Conservation (phyloP, 2,888 invertebrate species). For the Tenthredo scrophulariae region DNA sequence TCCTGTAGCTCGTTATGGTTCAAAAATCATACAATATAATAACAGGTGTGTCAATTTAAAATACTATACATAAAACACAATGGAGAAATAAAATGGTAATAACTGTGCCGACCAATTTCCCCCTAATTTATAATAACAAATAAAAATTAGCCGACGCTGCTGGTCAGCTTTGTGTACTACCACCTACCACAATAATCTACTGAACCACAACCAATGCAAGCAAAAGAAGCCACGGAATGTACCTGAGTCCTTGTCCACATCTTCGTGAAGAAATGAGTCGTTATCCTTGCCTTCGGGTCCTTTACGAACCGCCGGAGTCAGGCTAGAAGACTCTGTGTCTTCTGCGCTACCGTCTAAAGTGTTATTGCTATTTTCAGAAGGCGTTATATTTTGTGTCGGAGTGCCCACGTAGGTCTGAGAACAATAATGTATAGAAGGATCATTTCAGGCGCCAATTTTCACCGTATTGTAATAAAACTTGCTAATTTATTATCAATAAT, state of each 20-base stretch:
- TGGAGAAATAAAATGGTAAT: not conserved
- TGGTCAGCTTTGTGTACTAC: conserved; percentile 46
- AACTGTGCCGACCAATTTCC: no score
- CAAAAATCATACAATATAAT: not conserved
- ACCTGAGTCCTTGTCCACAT: conserved; percentile 80
- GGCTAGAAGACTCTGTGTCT: conserved; percentile 70
- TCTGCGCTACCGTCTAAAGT: conserved; percentile 65
- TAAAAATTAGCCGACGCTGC: not conserved
- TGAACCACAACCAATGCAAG: conserved; percentile 74
- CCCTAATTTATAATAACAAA: not conserved
- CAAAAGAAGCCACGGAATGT: conserved; percentile 69
- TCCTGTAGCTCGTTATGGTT: no score
- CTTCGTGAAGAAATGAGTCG: conserved; percentile 83
- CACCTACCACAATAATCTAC: conserved; percentile 70
- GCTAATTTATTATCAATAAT: conserved; percentile 40
- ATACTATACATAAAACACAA: not conserved
- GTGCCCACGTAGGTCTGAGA: conserved; percentile 68
- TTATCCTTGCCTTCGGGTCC: conserved; percentile 92
- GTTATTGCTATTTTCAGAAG: conserved; percentile 67
- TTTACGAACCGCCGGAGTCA: conserved; percentile 80
- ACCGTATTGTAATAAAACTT: not conserved
- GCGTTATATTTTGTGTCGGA: conserved; percentile 65
- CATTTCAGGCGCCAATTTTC: not conserved
- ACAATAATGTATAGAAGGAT: conserved; percentile 66
- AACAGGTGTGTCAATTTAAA: not conserved